Conservation (phyloP, 2,888 invertebrate genomes). For the Sminthurinus aureus region DNA sequence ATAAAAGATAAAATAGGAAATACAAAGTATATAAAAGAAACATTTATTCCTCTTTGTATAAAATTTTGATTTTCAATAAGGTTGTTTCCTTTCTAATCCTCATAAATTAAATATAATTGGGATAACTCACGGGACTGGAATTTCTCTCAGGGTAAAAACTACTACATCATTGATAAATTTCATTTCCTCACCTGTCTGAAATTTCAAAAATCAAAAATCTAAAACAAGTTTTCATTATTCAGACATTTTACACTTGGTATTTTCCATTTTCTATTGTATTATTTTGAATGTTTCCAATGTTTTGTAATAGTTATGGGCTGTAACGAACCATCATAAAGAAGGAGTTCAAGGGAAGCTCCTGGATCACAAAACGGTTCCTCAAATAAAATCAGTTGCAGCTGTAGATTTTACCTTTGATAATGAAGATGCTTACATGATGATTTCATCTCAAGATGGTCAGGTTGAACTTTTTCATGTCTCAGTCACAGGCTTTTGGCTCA, state of each 20-base stretch:
- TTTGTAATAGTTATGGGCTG: constrained; percentile 6
- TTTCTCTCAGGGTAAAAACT: constrained; percentile 46
- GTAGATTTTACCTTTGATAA: constrained; percentile 41
- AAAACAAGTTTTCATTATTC: neutral
- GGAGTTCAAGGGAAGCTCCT: constrained; percentile 41
- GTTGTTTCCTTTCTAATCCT: neutral
- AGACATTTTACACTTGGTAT: no score
- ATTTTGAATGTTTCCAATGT: no score
- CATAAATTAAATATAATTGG: constrained; percentile 44
- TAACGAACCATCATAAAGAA: constrained; percentile 6
- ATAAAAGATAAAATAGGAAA: no score
- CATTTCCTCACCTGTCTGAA: neutral
- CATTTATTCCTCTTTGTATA: no score
- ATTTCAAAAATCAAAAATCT: neutral
- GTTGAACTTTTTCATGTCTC: constrained; percentile 46
- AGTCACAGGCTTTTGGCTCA: constrained; percentile 28
- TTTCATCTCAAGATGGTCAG: constrained; percentile 47
- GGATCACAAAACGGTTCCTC: constrained; percentile 46
- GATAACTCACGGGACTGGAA: constrained; percentile 50
- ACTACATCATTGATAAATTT: neutral
- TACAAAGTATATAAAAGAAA: no score
- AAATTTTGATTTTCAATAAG: no score
- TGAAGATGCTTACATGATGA: constrained; percentile 35
- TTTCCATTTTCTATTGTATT: no score
- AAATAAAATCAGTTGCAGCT: constrained; percentile 44